phyloP scores from a whole-genome alignment of 1,140 invertebrate species.

The Choristoneura fumiferana region DNA sequence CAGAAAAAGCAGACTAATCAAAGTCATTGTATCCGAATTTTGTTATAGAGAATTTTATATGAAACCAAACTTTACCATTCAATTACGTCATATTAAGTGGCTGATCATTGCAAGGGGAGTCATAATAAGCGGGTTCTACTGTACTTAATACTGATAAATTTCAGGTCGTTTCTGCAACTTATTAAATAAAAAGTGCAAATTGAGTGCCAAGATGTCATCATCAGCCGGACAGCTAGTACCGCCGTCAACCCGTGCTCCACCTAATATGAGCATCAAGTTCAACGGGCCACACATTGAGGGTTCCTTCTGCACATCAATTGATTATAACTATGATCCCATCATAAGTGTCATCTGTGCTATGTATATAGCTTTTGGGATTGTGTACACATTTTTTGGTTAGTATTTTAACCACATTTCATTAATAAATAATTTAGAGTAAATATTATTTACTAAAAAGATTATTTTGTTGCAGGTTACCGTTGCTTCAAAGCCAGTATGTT shows the following conservation, averaged over 20 bases:
- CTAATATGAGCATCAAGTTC: slow-evolving; percentile 60
- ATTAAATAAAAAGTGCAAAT: slow-evolving; percentile 7
- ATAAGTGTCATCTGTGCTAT: slow-evolving; percentile 71
- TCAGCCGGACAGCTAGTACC: slow-evolving; percentile 72
- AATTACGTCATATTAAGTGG: too few species aligned
- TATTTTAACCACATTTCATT: slow-evolving; percentile 17
- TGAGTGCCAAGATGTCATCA: slow-evolving; percentile 43
- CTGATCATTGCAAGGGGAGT: too few species aligned
- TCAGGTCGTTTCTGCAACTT: neutral
- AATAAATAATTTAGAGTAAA: too few species aligned
- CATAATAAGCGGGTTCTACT: too few species aligned
- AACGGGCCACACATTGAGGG: slow-evolving; percentile 69
- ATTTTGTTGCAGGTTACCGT: slow-evolving; percentile 86
- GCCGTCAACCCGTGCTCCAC: slow-evolving; percentile 55
- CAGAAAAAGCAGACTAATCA: too few species aligned
- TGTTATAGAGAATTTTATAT: too few species aligned
- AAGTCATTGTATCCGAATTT: too few species aligned
- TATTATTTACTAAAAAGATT: too few species aligned
- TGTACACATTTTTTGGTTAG: slow-evolving; percentile 81
- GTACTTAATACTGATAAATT: too few species aligned
- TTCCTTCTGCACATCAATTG: slow-evolving; percentile 63
- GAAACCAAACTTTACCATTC: too few species aligned
- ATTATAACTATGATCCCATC: slow-evolving; percentile 70
- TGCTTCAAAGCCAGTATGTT: slow-evolving; percentile 95
- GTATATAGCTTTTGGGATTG: slow-evolving; percentile 80